phyloP scores from a whole-genome alignment of 2,888 invertebrate species.

The Pogonocherus hispidulus region DNA sequence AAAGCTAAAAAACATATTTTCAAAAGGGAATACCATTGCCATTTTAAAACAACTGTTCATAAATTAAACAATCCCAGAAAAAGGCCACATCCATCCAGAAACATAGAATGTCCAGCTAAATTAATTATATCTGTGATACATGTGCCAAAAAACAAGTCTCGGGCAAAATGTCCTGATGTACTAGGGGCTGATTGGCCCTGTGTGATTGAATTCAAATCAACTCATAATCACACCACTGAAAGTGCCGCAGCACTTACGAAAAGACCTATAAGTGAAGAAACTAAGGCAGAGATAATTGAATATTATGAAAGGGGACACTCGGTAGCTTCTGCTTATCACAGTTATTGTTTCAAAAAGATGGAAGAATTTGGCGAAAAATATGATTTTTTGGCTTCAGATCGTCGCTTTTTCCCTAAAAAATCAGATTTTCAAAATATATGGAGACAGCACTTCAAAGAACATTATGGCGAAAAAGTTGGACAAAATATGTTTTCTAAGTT shows the following conservation, averaged over 20 bases:
- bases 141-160: slow-evolving; percentile 27
- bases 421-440: slow-evolving; percentile 41
- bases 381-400: slow-evolving; percentile 35
- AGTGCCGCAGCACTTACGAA: slow-evolving; percentile 16
- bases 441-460: slow-evolving; percentile 39
- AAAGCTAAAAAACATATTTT: slow-evolving; percentile 30
- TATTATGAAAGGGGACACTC: slow-evolving; percentile 45
- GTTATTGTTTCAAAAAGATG: slow-evolving; percentile 41
- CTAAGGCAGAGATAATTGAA: slow-evolving; percentile 27
- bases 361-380: slow-evolving; percentile 44
- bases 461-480: slow-evolving; percentile 41
- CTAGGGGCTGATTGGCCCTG: slow-evolving; percentile 22
- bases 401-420: slow-evolving; percentile 38
- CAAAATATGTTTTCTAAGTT: slow-evolving; percentile 33
- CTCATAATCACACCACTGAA: slow-evolving; percentile 25
- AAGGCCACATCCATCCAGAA: slow-evolving; percentile 25
- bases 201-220: slow-evolving; percentile 21
- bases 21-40: slow-evolving; percentile 23
- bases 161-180: slow-evolving; percentile 22
- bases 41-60: slow-evolving; percentile 28
- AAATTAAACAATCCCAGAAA: slow-evolving; percentile 23
- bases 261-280: slow-evolving; percentile 19
- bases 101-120: slow-evolving; percentile 29
- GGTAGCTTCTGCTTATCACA: slow-evolving; percentile 40
- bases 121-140: slow-evolving; percentile 16